phyloP scores from a whole-genome alignment of 2,113 vertebrate species.

The Tyrannus savana region DNA sequence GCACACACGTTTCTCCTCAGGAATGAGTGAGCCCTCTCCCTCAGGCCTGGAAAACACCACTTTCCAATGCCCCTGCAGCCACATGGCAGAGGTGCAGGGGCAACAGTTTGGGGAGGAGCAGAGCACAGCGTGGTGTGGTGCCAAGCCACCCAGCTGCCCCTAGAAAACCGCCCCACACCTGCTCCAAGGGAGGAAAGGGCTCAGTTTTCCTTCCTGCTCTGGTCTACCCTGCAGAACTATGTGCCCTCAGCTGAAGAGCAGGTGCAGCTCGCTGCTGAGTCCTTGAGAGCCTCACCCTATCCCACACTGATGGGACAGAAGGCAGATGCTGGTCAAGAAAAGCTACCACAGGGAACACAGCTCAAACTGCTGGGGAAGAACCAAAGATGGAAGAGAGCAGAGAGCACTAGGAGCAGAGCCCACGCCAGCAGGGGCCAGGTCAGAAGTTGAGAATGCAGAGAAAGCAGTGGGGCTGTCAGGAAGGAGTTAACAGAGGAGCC shows the following conservation, averaged over 20 bases:
- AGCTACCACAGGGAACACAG: not conserved
- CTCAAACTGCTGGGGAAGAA: not conserved
- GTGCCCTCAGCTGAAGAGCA: not conserved
- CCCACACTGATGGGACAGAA: not conserved
- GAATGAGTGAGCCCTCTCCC: rapidly evolving
- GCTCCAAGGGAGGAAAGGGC: not conserved
- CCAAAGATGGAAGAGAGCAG: not conserved
- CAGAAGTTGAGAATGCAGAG: not conserved
- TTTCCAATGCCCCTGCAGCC: rapidly evolving
- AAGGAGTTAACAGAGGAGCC: not conserved
- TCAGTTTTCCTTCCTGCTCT: not conserved
- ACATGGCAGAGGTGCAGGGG: rapidly evolving
- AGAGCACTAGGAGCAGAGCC: not conserved
- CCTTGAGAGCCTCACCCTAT: not conserved
- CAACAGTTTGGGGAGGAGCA: rapidly evolving
- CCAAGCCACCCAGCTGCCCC: not conserved
- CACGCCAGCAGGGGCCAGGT: not conserved
- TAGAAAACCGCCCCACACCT: not conserved
- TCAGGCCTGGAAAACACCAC: not conserved
- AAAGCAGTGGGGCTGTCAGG: not conserved
- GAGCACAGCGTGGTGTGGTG: rapidly evolving
- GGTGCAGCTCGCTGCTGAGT: not conserved
- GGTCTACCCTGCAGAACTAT: not conserved
- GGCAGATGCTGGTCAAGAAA: not conserved
- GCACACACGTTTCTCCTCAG: not conserved